Evolutionary conservation across 1,140 invertebrate species (phyloP).

Genomic region (Chionoecetes opilio): DNA sequence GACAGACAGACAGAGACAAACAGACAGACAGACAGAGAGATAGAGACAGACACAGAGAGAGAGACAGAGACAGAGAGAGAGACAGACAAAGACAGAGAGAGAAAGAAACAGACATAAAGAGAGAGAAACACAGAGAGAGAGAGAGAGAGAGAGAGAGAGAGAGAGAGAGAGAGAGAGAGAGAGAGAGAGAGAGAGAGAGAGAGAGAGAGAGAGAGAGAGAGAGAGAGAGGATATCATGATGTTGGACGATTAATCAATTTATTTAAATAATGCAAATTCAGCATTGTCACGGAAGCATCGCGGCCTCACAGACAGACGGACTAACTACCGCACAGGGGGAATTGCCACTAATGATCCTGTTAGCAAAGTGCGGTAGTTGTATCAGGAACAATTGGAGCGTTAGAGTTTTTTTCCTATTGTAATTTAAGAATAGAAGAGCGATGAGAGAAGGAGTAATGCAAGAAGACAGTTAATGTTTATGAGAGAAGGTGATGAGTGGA

Average conservation of each 20-base stretch:
- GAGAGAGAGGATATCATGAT: neutral
- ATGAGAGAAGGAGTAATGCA: neutral
- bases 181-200: constrained; percentile 41
- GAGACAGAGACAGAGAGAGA: constrained; percentile 51
- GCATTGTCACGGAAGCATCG: neutral
- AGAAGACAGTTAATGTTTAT: neutral
- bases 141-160: neutral
- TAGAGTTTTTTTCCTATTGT: neutral
- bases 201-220: constrained; percentile 30
- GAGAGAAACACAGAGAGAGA: too few species aligned
- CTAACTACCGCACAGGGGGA: neutral
- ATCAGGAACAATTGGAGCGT: neutral
- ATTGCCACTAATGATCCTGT: neutral
- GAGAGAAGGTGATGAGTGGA: too few species aligned
- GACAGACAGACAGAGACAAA: neutral
- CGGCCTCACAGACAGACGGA: neutral
- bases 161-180: constrained; percentile 40
- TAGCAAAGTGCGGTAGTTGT: neutral
- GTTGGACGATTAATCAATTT: constrained; percentile 56
- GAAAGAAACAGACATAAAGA: neutral
- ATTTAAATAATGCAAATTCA: constrained; percentile 56
- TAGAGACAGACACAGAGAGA: constrained; percentile 7
- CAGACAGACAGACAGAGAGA: neutral
- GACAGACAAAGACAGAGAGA: neutral
- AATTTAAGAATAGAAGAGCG: neutral